Evolutionary conservation across 2,797 vertebrate genomes (phyloP).

Genomic region (Helicolenus hilgendorfi): DNA sequence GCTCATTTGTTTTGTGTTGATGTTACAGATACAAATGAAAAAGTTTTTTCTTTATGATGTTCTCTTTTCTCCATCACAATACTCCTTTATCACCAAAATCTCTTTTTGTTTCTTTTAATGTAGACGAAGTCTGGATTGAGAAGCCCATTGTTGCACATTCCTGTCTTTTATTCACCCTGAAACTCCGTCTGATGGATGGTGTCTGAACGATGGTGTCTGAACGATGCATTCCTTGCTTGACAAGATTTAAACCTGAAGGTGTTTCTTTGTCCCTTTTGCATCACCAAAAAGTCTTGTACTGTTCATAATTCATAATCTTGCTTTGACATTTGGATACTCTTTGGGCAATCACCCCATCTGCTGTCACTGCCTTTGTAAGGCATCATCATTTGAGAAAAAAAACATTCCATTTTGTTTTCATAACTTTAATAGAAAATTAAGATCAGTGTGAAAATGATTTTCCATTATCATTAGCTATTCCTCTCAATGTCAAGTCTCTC

Average conservation of each 20-base stretch:
- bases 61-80: neutral
- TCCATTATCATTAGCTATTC: neutral
- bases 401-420: neutral
- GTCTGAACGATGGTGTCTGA: neutral
- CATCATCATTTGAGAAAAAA: neutral
- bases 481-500: neutral
- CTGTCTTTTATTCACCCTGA: neutral
- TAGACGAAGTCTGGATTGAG: neutral
- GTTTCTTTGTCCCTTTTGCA: neutral
- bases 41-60: neutral
- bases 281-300: neutral
- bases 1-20: slow-evolving; percentile 19
- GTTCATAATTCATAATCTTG: neutral
- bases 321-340: neutral
- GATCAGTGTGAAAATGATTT: slow-evolving; percentile 6
- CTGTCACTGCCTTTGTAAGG: neutral
- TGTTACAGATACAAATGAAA: slow-evolving; percentile 1
- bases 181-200: neutral
- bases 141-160: neutral
- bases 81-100: neutral
- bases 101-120: neutral
- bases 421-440: neutral
- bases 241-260: neutral
- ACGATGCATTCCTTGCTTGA: neutral
- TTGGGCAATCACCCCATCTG: neutral